A percentile compares a stretch with the other conserved stretches of the same genome.
These are phyloP conservation scores for Salpingus planirostris DNA, from an alignment of 2,888 invertebrate genomes.

Conservation along the genomic window DNA sequence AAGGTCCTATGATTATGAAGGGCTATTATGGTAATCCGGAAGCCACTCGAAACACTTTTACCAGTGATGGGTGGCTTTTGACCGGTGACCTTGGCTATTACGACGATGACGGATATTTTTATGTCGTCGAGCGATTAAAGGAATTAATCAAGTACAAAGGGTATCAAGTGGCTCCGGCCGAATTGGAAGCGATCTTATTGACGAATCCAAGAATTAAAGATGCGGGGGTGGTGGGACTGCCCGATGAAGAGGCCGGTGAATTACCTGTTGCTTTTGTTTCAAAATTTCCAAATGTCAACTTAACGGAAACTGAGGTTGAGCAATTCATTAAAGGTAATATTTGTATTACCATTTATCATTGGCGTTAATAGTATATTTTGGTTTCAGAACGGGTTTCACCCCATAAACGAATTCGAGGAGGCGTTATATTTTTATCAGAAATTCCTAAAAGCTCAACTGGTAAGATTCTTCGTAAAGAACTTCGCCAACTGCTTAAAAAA, in stretches of 20 bases:
- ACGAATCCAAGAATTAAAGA: constrained; percentile 64
- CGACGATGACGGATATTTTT: constrained; percentile 66
- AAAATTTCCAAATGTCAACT: constrained; percentile 43
- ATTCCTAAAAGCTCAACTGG: constrained; percentile 46
- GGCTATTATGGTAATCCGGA: constrained; percentile 61
- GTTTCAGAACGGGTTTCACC: constrained; percentile 50
- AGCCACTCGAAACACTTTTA: constrained; percentile 55
- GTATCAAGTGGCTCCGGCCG: constrained; percentile 79
- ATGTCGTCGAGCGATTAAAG: constrained; percentile 74
- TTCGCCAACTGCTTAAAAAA: not conserved
- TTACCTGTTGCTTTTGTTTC: constrained; percentile 71
- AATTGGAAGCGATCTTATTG: constrained; percentile 70
- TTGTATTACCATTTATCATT: not conserved
- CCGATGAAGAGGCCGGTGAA: constrained; percentile 65
- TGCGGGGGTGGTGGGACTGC: constrained; percentile 71
- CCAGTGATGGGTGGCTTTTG: constrained; percentile 64
- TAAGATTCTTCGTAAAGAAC: constrained; percentile 43
- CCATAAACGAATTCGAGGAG: constrained; percentile 64
- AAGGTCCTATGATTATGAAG: constrained; percentile 50
- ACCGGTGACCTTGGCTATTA: constrained; percentile 77
- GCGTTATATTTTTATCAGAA: constrained; percentile 43
- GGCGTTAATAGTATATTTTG: constrained; percentile 1
- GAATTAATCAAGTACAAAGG: constrained; percentile 87
- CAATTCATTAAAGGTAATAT: constrained; percentile 42
- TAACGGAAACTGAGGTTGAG: constrained; percentile 41